Conservation (phyloP, 2,797 vertebrate genomes). For the Gymnopithys bicolor region DNA sequence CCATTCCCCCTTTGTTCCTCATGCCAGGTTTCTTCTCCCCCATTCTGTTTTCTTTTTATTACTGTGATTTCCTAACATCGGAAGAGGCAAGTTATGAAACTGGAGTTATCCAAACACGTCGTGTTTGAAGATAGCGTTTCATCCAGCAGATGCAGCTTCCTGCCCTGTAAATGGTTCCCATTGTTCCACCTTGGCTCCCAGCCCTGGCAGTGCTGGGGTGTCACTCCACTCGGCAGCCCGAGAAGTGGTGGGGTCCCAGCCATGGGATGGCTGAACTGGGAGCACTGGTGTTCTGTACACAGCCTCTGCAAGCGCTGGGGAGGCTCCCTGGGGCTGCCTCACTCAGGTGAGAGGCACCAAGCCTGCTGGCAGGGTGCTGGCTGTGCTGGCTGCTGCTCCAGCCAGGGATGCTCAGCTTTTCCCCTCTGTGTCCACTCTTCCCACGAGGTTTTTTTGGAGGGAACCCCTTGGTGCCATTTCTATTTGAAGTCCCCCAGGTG, state of each 20-base stretch:
- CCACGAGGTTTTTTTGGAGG: too few species aligned
- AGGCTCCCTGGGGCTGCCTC: neutral
- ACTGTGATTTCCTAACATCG: slow-evolving; percentile 60
- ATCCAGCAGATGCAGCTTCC: slow-evolving; percentile 65
- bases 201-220: neutral
- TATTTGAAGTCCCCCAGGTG: accelerated
- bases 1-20: neutral
- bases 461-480: neutral
- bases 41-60: slow-evolving; percentile 56
- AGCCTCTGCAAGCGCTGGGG: neutral
- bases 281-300: neutral
- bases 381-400: accelerated
- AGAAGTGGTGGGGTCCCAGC: neutral
- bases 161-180: slow-evolving; percentile 59
- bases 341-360: neutral
- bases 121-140: slow-evolving; percentile 71
- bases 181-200: slow-evolving; percentile 61
- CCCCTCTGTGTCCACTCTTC: neutral
- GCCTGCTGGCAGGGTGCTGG: neutral
- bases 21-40: slow-evolving; percentile 23
- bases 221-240: neutral
- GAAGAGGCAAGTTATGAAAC: slow-evolving; percentile 68
- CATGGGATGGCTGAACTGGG: neutral
- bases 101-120: slow-evolving; percentile 72
- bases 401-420: neutral